These are phyloP conservation scores for Rhopilema esculentum DNA, from an alignment of 30 jellyfish, hydroid and myxozoan genomes.

Conservation along the genomic window DNA sequence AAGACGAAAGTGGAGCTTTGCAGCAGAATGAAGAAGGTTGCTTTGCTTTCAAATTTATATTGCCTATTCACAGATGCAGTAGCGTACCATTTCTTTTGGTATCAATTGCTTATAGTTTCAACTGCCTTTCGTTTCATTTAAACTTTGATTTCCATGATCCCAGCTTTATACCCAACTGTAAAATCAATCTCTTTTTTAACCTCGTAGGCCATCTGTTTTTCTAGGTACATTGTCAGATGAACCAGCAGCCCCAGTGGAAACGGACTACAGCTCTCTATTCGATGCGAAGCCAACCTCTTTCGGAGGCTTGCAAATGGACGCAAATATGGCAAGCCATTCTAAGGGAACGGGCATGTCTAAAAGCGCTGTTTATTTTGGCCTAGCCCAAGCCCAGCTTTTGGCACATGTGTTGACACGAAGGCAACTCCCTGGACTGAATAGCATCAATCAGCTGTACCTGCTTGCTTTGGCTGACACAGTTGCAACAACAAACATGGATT, in stretches of 20 bases:
- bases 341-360: conserved; percentile 86
- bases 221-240: conserved; percentile 35
- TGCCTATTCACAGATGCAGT: too few species aligned
- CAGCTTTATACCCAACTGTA: too few species aligned
- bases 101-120: too few species aligned
- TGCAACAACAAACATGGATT: conserved; percentile 91
- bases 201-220: background rate
- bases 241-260: background rate
- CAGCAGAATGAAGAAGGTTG: conserved; percentile 48
- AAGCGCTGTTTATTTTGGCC: conserved; percentile 90
- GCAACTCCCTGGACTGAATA: conserved; percentile 90
- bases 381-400: conserved; percentile 89
- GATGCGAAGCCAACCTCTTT: conserved; percentile 50
- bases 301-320: conserved; percentile 25
- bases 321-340: background rate
- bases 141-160: too few species aligned
- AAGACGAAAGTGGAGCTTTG: conserved; percentile 86
- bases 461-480: conserved; percentile 96
- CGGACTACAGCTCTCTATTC: conserved; percentile 70
- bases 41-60: background rate
- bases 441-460: conserved; percentile 93
- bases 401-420: conserved; percentile 81
- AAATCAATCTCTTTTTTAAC: too few species aligned
- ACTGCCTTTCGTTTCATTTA: too few species aligned
- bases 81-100: too few species aligned